These are phyloP conservation scores for Embidobia sp. DNA, from an alignment of 2,888 invertebrate species.

Conservation along the genomic window DNA sequence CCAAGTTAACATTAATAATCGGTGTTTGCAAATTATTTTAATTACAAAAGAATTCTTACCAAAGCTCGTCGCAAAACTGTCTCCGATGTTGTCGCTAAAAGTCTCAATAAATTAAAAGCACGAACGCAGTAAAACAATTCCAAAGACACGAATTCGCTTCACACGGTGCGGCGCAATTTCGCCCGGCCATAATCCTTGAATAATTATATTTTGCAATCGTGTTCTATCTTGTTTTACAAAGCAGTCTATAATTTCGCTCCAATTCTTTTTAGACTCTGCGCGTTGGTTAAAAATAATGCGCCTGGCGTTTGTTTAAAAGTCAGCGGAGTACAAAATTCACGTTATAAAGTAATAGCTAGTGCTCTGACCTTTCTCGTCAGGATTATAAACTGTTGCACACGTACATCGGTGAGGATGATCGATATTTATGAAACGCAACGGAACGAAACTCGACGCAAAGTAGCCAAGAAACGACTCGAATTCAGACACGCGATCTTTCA, in stretches of 20 bases:
- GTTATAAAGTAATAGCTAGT: slow-evolving; percentile 51
- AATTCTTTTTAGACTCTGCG: slow-evolving; percentile 35
- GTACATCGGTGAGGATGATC: slow-evolving; percentile 43
- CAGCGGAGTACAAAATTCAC: slow-evolving; percentile 38
- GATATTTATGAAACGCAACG: slow-evolving; percentile 55
- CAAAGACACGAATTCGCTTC: slow-evolving; percentile 32
- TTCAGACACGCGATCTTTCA: slow-evolving; percentile 37
- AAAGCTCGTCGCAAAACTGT: no score
- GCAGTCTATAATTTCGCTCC: slow-evolving; percentile 29
- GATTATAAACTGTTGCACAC: slow-evolving; percentile 58
- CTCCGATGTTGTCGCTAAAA: no score
- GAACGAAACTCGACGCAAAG: slow-evolving; percentile 38
- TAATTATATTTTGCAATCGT: slow-evolving; percentile 47
- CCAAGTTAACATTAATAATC: no score
- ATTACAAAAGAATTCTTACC: no score
- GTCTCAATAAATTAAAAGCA: slow-evolving; percentile 18
- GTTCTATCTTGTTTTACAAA: slow-evolving; percentile 33
- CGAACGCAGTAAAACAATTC: slow-evolving; percentile 28
- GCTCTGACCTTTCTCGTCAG: slow-evolving; percentile 56
- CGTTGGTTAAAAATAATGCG: slow-evolving; percentile 43
- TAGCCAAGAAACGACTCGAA: slow-evolving; percentile 29
- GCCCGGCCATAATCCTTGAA: slow-evolving; percentile 30
- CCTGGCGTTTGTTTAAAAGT: slow-evolving; percentile 45
- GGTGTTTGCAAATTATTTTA: no score
- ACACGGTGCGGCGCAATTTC: slow-evolving; percentile 13